Evolutionary conservation across 1,140 invertebrate species (phyloP).

Genomic region (Drosophila dunni): DNA sequence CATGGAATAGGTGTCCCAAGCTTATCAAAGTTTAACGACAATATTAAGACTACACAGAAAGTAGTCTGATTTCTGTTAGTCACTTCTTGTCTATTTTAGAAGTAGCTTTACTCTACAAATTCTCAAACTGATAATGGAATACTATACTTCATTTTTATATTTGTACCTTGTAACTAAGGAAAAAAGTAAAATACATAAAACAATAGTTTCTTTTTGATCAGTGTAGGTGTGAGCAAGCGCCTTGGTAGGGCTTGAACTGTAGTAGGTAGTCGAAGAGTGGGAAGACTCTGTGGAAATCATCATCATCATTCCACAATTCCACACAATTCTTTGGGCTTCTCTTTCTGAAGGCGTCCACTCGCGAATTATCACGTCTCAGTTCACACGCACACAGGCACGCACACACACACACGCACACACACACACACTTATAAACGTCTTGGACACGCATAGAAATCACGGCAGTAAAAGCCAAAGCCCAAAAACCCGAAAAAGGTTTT

Average conservation of each 20-base stretch:
- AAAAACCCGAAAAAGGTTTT: constrained; percentile 43
- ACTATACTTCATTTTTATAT: too few species aligned
- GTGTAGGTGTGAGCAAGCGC: too few species aligned
- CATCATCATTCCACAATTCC: constrained; percentile 11
- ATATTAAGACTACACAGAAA: too few species aligned
- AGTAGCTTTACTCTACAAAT: too few species aligned
- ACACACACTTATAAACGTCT: background rate
- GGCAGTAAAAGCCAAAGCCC: constrained; percentile 38
- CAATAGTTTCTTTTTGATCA: too few species aligned
- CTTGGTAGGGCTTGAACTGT: background rate
- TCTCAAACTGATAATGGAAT: too few species aligned
- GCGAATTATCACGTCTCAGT: constrained; percentile 47
- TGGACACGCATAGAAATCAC: constrained; percentile 42
- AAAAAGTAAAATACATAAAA: too few species aligned
- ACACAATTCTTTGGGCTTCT: constrained; percentile 6
- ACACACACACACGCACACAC: background rate
- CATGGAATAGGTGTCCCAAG: too few species aligned
- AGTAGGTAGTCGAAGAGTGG: background rate
- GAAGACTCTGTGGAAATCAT: constrained; percentile 4
- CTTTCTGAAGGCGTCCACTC: constrained; percentile 13
- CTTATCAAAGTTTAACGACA: too few species aligned
- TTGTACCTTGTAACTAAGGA: too few species aligned
- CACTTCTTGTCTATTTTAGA: too few species aligned
- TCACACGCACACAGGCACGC: constrained; percentile 31
- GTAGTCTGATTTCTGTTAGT: too few species aligned